phyloP scores from a whole-genome alignment of 2,797 vertebrate species.

The Eremophila alpestris region DNA sequence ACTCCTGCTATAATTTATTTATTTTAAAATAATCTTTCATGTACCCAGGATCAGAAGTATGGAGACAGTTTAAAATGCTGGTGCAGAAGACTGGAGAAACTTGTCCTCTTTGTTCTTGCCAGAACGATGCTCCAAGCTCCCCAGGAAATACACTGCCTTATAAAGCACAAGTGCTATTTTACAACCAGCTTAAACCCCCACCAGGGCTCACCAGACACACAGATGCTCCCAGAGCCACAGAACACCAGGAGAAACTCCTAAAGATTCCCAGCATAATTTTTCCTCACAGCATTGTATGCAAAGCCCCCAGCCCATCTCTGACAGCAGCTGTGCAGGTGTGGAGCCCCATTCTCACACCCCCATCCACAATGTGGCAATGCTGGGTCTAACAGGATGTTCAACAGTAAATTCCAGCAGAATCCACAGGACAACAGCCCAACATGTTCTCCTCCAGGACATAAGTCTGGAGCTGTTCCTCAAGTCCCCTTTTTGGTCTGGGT shows the following conservation, averaged over 20 bases:
- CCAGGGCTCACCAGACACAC: background rate
- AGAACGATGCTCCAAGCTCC: background rate
- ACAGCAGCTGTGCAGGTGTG: background rate
- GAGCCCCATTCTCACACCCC: background rate
- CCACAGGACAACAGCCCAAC: background rate
- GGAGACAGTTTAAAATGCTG: background rate
- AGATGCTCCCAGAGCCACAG: background rate
- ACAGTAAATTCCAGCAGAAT: background rate
- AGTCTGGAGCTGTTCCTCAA: background rate
- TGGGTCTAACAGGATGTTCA: background rate
- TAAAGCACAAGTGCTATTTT: background rate
- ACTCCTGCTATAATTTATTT: background rate
- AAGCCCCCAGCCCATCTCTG: background rate
- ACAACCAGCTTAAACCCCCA: background rate
- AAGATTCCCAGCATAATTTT: background rate
- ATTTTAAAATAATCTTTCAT: background rate
- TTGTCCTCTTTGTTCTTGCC: background rate
- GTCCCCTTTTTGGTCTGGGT: background rate
- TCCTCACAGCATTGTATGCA: background rate
- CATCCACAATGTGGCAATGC: background rate
- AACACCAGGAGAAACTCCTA: background rate
- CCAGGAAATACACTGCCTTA: background rate
- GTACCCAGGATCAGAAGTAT: background rate
- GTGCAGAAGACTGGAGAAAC: background rate
- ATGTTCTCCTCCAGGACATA: background rate